These are phyloP conservation scores for Leptinotarsa texana DNA, from an alignment of 1,140 invertebrate species.

Conservation along the genomic window DNA sequence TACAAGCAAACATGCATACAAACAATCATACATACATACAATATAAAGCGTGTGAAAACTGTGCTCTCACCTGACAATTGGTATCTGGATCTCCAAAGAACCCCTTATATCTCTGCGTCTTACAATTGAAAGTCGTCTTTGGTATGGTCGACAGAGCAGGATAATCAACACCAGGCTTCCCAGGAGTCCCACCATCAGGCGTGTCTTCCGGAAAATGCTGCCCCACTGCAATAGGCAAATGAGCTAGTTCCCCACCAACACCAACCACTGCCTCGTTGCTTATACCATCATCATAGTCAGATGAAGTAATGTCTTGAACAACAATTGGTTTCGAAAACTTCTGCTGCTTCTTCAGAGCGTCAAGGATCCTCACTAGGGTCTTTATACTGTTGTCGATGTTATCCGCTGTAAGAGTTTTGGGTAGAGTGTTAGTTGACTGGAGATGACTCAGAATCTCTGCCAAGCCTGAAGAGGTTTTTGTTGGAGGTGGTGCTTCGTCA, in stretches of 20 bases:
- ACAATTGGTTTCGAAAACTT: constrained; percentile 48
- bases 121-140: constrained; percentile 78
- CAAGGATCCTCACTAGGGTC: constrained; percentile 73
- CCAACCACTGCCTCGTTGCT: constrained; percentile 45
- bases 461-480: constrained; percentile 42
- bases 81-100: constrained; percentile 89
- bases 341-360: constrained; percentile 61
- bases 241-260: constrained; percentile 13
- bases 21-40: no score
- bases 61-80: constrained; percentile 71
- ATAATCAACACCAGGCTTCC: constrained; percentile 81
- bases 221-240: constrained; percentile 34
- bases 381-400: constrained; percentile 78
- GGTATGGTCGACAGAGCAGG: constrained; percentile 78
- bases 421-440: constrained; percentile 72
- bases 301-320: constrained; percentile 35
- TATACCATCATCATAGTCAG: constrained; percentile 37
- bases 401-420: constrained; percentile 71
- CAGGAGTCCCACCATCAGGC: constrained; percentile 70
- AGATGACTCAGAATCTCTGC: constrained; percentile 65
- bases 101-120: constrained; percentile 83
- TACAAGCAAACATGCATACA: no score
- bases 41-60: no score
- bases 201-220: constrained; percentile 47
- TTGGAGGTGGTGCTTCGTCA: background rate